Evolutionary conservation across 2,797 vertebrate genomes (phyloP), one percentile per base, ranked within the genome.

Genomic region (Poecilia gillii): DNA sequence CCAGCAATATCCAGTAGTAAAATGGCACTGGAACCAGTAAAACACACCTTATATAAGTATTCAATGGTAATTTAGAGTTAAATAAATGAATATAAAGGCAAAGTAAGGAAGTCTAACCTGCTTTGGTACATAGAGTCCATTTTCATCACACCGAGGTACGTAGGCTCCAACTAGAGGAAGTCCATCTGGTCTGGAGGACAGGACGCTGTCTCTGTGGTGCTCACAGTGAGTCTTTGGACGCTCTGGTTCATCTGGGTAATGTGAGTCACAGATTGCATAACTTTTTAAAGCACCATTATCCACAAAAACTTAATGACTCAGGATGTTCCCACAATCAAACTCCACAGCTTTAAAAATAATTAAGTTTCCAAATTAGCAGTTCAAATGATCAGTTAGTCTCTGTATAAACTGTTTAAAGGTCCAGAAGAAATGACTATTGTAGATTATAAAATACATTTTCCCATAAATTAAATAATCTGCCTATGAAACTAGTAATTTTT

Each of bases 1-100:
- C 97, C 97, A 98, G 86, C 97, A 97, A 84, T 97, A 82, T 74
- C 97, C 97, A 0, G 95, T 95, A 84, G 96, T 95, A 14, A 94
- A 2, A 0, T 97, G 96, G 74, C 97, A 97, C 92, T 98, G 93
- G 51, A 23, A 16, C 75, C 95, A 96, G 74, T 81, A 43, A 23
- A 5, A 36, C 46, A 53, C 2, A 41, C 49, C 6, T 39, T 16
- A 4, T 39, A 49, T 31, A 25, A 1, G 11, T 13, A 12, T 57
- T 49, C 16, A 49, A 47, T 47, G 46, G 16, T 18, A 18, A 4
- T 47, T 49, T 18, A 18, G 47, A 49, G 16, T 18, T 49, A 2
- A 49, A 28, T 57, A 4, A 13, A 11, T 57, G 3, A 13, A 57
- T 55, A 55, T 2, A 55, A 55, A 55, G 8, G 23, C 28, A 31